Evolutionary conservation across 2,113 vertebrate species (phyloP).

Genomic region (Ctenodactylus gundi): DNA sequence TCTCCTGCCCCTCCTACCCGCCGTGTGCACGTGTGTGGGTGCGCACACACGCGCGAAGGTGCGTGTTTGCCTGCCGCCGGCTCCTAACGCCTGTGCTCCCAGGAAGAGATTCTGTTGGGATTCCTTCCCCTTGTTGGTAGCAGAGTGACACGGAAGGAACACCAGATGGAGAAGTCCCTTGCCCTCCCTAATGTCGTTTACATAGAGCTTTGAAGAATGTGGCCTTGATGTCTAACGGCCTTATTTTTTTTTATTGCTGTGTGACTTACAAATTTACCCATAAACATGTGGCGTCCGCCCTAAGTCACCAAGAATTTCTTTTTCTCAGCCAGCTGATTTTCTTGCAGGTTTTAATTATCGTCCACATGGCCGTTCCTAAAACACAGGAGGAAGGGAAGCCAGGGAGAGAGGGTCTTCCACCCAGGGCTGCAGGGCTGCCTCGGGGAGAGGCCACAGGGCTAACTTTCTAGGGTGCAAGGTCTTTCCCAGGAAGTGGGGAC

Average conservation of each 20-base stretch:
- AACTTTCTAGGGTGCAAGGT: neutral
- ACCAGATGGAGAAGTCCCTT: slow-evolving; percentile 41
- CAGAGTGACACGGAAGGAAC: slow-evolving; percentile 56
- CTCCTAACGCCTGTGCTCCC: slow-evolving; percentile 53
- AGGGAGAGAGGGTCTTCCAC: neutral
- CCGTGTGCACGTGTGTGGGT: neutral
- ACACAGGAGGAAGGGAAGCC: neutral
- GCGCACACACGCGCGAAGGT: neutral
- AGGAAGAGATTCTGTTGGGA: slow-evolving; percentile 63
- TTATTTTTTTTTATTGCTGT: slow-evolving; percentile 63
- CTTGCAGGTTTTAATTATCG: slow-evolving; percentile 70
- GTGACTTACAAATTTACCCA: slow-evolving; percentile 58
- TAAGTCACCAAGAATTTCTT: slow-evolving; percentile 56
- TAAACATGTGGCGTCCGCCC: slow-evolving; percentile 67
- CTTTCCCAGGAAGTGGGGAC: neutral
- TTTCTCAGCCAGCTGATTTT: slow-evolving; percentile 44
- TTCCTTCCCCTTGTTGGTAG: slow-evolving; percentile 58
- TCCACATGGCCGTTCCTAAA: slow-evolving; percentile 55
- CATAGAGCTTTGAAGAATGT: slow-evolving; percentile 66
- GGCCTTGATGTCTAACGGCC: slow-evolving; percentile 65
- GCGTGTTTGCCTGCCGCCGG: neutral
- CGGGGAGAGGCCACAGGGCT: neutral
- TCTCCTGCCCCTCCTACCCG: neutral
- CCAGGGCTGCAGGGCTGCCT: neutral
- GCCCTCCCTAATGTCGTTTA: slow-evolving; percentile 54